Evolutionary conservation across 2,797 vertebrate genomes (phyloP), one percentile per base, ranked within the genome.

Genomic region (Salmo trutta): DNA sequence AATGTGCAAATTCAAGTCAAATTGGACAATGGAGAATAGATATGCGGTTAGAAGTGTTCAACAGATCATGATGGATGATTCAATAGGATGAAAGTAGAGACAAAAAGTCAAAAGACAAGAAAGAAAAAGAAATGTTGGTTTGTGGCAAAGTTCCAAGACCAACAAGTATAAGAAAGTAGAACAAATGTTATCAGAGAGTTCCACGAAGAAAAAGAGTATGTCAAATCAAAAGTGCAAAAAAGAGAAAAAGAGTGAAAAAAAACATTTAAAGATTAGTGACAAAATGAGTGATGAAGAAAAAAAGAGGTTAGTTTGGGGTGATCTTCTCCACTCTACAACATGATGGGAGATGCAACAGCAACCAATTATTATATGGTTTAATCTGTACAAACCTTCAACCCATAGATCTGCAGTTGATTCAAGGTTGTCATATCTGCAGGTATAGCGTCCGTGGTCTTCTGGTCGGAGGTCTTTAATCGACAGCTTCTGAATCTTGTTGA

Each of bases 401-500:
- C 92, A 95, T 87, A 99, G 95, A 85, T 98, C 95, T 69, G 97
- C 96, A 0, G 96, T 92, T 47, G 97, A 98, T 92, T 97, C 95
- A 81, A 98, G 92, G 89, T 95, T 90, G 89, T 96, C 94, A 88
- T 96, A 96, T 81, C 88, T 94, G 95, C 97, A 99, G 86, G 95
- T 93, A 81, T 97, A 99, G 69, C 92, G 91, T 76, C 97, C 97
- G 82, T 97, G 95, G 89, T 99, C 98, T 92, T 97, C 96, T 1
- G 95, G 94, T 87, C 91, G 96, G 81, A 98, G 95, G 68, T 97
- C 95, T 62, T 93, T 95, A 87, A 99, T 98, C 88, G 94, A 95
- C 79, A 99, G 95, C 86, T 96, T 99, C 82, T 99, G 98, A 80
- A 96, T 92, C 88, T 97, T 98, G 92, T 97, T 96, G 77, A 95